Conservation (phyloP, 2,797 vertebrate genomes). For the Hephaestus fuliginosus region DNA sequence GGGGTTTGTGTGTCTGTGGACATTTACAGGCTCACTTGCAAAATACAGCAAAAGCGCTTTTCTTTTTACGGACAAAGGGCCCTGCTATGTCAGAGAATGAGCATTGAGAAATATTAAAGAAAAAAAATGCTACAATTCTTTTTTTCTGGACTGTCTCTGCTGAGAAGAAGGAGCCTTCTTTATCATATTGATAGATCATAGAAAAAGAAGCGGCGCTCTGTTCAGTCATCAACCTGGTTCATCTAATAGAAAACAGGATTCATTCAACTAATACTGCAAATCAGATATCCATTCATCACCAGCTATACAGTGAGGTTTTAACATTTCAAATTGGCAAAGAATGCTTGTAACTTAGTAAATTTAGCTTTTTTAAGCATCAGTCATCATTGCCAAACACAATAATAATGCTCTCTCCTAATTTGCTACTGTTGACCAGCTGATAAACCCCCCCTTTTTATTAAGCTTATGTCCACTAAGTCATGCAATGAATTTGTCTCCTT, state of each 20-base stretch:
- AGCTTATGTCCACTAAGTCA: neutral
- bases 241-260: neutral
- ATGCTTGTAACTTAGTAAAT: neutral
- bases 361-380: neutral
- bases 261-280: neutral
- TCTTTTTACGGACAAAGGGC: constrained; percentile 9
- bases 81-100: neutral
- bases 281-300: neutral
- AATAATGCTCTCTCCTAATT: neutral
- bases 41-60: constrained; percentile 43
- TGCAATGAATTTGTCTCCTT: neutral
- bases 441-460: neutral
- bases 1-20: constrained; percentile 40
- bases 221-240: neutral
- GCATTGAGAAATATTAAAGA: neutral
- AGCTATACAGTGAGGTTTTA: neutral
- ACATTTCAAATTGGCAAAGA: neutral
- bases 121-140: neutral
- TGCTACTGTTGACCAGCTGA: neutral
- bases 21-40: constrained; percentile 32
- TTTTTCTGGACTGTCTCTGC: constrained; percentile 11
- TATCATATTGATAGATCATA: neutral
- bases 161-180: neutral
- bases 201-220: neutral
- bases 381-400: neutral